Base-by-base conservation (phyloP, 2,797 vertebrate species). In the Lithobates pipiens region DNA sequence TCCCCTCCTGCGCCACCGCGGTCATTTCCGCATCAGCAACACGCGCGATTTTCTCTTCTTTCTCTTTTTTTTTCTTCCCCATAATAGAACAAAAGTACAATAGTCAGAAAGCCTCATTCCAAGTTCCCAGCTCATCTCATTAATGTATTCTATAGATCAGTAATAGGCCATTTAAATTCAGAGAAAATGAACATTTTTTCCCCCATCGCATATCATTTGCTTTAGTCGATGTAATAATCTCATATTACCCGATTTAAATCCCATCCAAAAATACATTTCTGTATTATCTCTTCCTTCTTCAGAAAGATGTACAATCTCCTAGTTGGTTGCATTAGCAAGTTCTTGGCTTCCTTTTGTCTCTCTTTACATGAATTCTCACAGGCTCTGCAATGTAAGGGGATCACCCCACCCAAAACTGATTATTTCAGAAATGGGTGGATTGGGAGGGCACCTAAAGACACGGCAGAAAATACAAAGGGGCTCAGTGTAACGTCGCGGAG, bases 101-200 rank as follows among this genome's bases (percentile, higher is more conserved):
- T 61, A 50, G 3, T 39, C 73, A 76, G 63, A 57, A 46, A 80
- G 16, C 44, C 71, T 85, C 65, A 46, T 84, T 39, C 50, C 50
- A 5, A 65, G 61, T 23, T 21, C 21, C 32, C 10, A 7, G 23
- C 63, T 54, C 46, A 11, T 42, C 57, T 74, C 57, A 68, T 85
- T 85, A 85, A 85, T 46, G 54, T 50, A 29, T 34, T 65, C 76
- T 10, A 50, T 42, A 84, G 67, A 77, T 84, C 75, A 61, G 79
- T 27, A 68, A 81, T 61, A 57, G 54, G 2, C 32, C 67, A 16
- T 72, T 36, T 23, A 63, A 44, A 73, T 50, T 74, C 39, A 25
- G 27, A 79, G 68, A 79, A 39, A 74, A 79, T 65, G 70, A 85
- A 34, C 36, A 63, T 46, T 44, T 54, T 54, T 18, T 18, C 61